Evolutionary conservation across 2,888 invertebrate genomes (phyloP), one percentile per base, ranked within the genome.

Genomic region (Chorisops tibialis): DNA sequence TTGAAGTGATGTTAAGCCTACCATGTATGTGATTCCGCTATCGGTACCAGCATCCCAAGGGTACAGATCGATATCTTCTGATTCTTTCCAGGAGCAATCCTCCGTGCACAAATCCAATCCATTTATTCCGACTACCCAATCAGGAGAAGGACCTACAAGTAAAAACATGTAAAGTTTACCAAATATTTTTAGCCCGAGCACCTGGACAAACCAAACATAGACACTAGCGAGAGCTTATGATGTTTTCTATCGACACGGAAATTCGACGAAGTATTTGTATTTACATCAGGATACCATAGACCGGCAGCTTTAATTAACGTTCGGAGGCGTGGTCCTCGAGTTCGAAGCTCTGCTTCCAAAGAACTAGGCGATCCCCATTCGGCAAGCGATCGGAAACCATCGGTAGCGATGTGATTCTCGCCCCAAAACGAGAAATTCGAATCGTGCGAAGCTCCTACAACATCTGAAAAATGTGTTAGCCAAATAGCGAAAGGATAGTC

Each of bases 21-120:
- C 91, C 89, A 90, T 87, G 72, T 98, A 99, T 0, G 91, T 88
- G 60, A 95, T 86, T 12, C 98, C 98, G 72, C 84, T 85, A 74
- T 98, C 97, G 1, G 96, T 96, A 41, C 98, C 98, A 1, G 96
- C 96, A 80, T 99, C 98, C 80, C 92, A 96, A 0, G 97, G 96
- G 73, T 85, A 91, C 30, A 99, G 81, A 79, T 96, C 93, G 43
- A 97, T 81, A 39, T 86, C 85, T 70, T 89, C 81, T 62, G 87
- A 83, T 68, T 90, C 88, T n/a, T 86, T 83, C 99, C 99, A 99
- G 0, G 91, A 84, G 75, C 98, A 96, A 79, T 97, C 92, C 64
- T 82, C 79, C 63, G 87, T 82, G 73, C 99, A 99, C 7, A 99
- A 82, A 73, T 97, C 89, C 59, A 96, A 79, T 0, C 91, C 89